Base-by-base conservation (phyloP, 2,888 invertebrate species). In the Cryptocephalus moraei region DNA sequence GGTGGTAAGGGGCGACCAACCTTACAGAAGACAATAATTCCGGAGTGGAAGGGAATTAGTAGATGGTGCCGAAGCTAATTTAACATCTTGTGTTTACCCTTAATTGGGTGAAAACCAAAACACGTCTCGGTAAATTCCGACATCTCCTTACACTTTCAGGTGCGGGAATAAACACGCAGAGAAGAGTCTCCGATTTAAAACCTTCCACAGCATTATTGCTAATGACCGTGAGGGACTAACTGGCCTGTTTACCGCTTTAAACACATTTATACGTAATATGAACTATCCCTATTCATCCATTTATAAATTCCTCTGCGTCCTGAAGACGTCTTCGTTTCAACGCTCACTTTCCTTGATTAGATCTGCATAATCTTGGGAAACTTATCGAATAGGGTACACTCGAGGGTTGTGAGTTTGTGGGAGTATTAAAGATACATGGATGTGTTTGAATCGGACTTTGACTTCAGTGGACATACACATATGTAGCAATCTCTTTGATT, bases 351-450 rank as follows among this genome's bases (percentile, higher is more conserved):
- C 39, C 41, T 43, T 52, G 54, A 52, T 52, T 52, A 59, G 54
- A 57, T 57, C 56, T 56, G 56, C 56, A 59, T 57, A 59, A 59
- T 59, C 57, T 57, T 52, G 44, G 53, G 32, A 51, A 56, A 56
- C 51, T 56, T 58, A 54, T 51, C 51, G 49, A 48, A 55, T 51
- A 57, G 54, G 56, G 52, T 36, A 44, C 45, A 47, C 47, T 49
- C 48, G 22, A 44, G 41, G 47, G 45, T 51, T 46, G 51, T 44
- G 50, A 53, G 55, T 54, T 55, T 56, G 49, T 51, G 50, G 51
- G 43, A 44, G 51, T 53, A 59, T 58, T 55, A 58, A 59, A 56
- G 59, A 59, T 58, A 57, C 57, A 58, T 57, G 59, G 51, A 50
- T 50, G 47, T 48, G 49, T 46, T 44, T 49, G 48, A 48, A 50